phyloP scores from a whole-genome alignment of 2,888 invertebrate genomes.

The Homarus gammarus region DNA sequence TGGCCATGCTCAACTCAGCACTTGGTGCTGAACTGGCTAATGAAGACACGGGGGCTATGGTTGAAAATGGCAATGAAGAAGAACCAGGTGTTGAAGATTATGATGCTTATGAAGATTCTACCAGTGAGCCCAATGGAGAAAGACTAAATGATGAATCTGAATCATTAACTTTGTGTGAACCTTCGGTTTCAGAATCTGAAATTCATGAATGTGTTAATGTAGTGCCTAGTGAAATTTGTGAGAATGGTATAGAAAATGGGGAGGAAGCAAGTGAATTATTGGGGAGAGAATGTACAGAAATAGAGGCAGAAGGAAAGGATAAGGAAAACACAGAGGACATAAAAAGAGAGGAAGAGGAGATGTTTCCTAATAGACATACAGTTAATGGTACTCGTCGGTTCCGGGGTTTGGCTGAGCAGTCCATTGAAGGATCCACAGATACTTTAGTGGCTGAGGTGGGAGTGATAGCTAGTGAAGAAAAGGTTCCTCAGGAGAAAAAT shows the following conservation, averaged over 20 bases:
- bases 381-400: slow-evolving; percentile 20
- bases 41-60: slow-evolving; percentile 30
- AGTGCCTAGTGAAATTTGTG: slow-evolving; percentile 46
- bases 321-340: not conserved
- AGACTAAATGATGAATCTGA: slow-evolving; percentile 61
- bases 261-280: slow-evolving; percentile 62
- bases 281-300: slow-evolving; percentile 21
- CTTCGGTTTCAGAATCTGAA: slow-evolving; percentile 61
- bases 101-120: slow-evolving; percentile 61
- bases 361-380: not conserved
- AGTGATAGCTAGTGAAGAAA: slow-evolving; percentile 65
- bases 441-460: slow-evolving; percentile 68
- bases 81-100: slow-evolving; percentile 34
- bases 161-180: slow-evolving; percentile 64
- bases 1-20: slow-evolving; percentile 76
- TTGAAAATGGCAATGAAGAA: slow-evolving; percentile 19
- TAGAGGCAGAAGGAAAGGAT: not conserved
- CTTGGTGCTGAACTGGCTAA: slow-evolving; percentile 63
- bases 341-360: not conserved
- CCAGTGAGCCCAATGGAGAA: slow-evolving; percentile 59
- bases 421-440: slow-evolving; percentile 68
- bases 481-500: slow-evolving; percentile 41
- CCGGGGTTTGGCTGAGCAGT: slow-evolving; percentile 57
- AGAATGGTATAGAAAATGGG: slow-evolving; percentile 58
- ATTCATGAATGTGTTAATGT: slow-evolving; percentile 52